Evolutionary conservation across 2,113 vertebrate species (phyloP).

Genomic region (Megalops atlanticus): DNA sequence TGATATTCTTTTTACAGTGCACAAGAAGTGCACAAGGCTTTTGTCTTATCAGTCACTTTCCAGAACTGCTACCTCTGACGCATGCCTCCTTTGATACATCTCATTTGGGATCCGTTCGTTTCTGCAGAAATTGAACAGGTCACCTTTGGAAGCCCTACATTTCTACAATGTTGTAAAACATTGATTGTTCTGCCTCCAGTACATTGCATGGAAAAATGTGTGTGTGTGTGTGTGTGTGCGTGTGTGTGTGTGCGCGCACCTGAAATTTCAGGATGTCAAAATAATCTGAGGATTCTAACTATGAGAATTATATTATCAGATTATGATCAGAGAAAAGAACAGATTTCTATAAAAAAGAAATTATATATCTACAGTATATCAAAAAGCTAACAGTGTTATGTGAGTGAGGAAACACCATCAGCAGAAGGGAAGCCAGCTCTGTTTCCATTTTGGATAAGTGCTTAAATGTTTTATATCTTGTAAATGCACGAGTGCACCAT

Average conservation of each 20-base stretch:
- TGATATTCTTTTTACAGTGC: background rate
- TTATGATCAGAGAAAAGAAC: background rate
- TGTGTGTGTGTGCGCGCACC: background rate
- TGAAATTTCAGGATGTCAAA: too few species aligned
- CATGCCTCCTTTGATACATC: background rate
- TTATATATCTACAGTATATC: background rate
- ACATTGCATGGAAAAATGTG: conserved; percentile 12
- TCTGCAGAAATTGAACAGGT: background rate
- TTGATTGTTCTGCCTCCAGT: conserved; percentile 12
- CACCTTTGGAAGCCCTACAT: background rate
- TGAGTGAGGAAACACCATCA: too few species aligned
- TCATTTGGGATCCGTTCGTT: background rate
- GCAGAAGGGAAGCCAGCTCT: too few species aligned
- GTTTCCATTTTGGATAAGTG: too few species aligned
- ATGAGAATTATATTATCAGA: background rate
- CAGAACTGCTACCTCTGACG: background rate
- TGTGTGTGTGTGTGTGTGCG: conserved; percentile 4
- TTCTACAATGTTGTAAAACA: background rate
- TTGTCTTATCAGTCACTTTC: background rate
- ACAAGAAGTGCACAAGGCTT: background rate
- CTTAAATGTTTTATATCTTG: too few species aligned
- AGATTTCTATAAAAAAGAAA: too few species aligned
- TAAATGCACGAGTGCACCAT: too few species aligned
- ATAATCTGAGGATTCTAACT: too few species aligned
- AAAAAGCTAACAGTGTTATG: too few species aligned